These are phyloP conservation scores for Pristionchus japonicus DNA, from an alignment of 2,888 invertebrate genomes.

Conservation along the genomic window DNA sequence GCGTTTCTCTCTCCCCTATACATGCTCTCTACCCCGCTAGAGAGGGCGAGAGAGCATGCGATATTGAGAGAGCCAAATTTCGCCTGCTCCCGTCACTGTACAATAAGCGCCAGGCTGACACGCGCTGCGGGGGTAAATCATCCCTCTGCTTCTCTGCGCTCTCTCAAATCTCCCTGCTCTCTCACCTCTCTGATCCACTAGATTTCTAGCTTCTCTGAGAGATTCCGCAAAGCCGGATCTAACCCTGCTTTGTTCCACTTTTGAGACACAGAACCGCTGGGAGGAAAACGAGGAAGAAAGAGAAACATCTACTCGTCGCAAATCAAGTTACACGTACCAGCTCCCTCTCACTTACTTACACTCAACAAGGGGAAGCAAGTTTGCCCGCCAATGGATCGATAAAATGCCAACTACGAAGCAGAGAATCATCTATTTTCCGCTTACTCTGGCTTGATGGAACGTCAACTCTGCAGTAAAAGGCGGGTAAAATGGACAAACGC, in stretches of 20 bases:
- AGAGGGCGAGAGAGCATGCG: neutral
- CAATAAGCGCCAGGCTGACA: neutral
- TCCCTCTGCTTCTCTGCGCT: neutral
- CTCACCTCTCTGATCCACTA: neutral
- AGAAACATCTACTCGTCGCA: neutral
- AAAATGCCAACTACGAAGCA: neutral
- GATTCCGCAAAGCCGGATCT: neutral
- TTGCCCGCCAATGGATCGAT: neutral
- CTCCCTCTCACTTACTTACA: neutral
- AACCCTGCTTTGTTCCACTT: constrained; percentile 41
- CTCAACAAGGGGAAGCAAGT: neutral
- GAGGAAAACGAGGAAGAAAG: neutral
- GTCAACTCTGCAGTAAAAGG: neutral
- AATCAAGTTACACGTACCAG: neutral
- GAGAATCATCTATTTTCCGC: neutral
- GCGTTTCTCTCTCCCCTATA: too few species aligned
- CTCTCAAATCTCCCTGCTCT: neutral
- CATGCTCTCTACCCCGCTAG: neutral
- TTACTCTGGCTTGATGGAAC: neutral
- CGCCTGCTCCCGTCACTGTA: neutral
- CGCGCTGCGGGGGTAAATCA: neutral
- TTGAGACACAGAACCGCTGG: neutral
- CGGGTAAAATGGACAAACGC: neutral
- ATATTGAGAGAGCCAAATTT: neutral
- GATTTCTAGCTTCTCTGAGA: neutral